Percentiles rank a stretch among this genome's conserved stretches.
phyloP scores from a whole-genome alignment of 2,113 vertebrate genomes.

The Empidonax traillii region DNA sequence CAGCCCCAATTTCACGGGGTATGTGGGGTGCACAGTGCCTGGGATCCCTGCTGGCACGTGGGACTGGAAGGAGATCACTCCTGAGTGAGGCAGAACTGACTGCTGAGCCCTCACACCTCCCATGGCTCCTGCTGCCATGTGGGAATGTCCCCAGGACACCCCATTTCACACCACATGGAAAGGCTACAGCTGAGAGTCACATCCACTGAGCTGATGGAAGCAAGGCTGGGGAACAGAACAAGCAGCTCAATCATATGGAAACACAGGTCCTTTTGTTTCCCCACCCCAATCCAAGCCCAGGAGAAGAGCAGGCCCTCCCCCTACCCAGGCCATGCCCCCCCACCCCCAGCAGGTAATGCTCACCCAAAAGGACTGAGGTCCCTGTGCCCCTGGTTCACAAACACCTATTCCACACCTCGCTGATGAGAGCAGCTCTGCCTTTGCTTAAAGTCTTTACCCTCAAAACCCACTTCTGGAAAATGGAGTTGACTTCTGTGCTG shows the following conservation, averaged over 20 bases:
- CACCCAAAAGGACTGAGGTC: neutral
- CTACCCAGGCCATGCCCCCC: neutral
- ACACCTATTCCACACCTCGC: neutral
- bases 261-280: neutral
- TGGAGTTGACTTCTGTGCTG: neutral
- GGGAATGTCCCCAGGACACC: neutral
- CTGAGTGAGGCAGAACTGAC: neutral
- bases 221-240: neutral
- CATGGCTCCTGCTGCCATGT: neutral
- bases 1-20: neutral
- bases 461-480: neutral
- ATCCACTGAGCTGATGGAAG: neutral
- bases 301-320: neutral
- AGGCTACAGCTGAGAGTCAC: neutral
- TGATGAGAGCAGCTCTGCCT: neutral
- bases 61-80: neutral
- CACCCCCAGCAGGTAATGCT: neutral
- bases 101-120: neutral
- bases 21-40: neutral
- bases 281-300: neutral
- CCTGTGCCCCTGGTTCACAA: neutral
- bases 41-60: neutral
- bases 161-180: neutral
- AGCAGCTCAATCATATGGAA: neutral
- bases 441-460: neutral